A percentile compares a stretch with the other conserved stretches of the same genome.
Evolutionary conservation across 35 echinoderm and acorn worm genomes (phyloP).

Genomic region (Stichopus chloronotus): DNA sequence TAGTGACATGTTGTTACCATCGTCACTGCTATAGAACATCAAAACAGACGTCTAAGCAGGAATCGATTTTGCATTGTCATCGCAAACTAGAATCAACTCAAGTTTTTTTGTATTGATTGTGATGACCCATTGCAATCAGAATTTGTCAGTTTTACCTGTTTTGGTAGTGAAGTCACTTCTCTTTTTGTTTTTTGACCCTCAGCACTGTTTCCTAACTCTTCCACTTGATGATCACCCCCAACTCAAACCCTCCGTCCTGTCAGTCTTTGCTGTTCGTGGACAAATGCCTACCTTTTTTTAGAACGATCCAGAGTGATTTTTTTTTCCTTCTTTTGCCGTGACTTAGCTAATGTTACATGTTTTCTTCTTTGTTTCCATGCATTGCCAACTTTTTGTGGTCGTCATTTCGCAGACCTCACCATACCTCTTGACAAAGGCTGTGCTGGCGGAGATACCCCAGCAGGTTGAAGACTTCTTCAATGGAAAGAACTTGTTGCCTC

Average conservation of each 20-base stretch:
- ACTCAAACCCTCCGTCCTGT: background rate
- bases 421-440: slow-evolving; percentile 80
- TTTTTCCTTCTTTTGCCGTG: slow-evolving; percentile 17
- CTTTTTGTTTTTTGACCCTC: background rate
- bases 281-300: background rate
- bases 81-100: no score
- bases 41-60: no score
- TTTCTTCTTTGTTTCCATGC: slow-evolving; percentile 50
- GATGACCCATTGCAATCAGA: no score
- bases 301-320: background rate
- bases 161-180: background rate
- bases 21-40: no score
- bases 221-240: no score
- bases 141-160: no score
- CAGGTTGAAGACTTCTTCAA: slow-evolving; percentile 91
- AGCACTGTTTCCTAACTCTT: background rate
- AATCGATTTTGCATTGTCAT: no score
- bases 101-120: no score
- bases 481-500: slow-evolving; percentile 79
- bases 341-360: slow-evolving; percentile 36
- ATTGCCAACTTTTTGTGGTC: background rate
- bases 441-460: slow-evolving; percentile 92
- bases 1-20: no score
- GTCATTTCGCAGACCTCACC: slow-evolving; percentile 69
- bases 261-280: background rate